These are phyloP conservation scores for mouse (Mus musculus) DNA, from an alignment of 2,113 vertebrate species.

Conservation along the genomic window GRCm39 chr14:31077501-31078000, in stretches of 20 bases:
- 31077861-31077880: background rate
- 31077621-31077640: background rate
- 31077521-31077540: background rate
- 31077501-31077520: background rate
- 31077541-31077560: background rate
- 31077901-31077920: conserved; percentile 19
- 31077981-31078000: background rate
- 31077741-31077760: too few species aligned
- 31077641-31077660: background rate
- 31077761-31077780: too few species aligned
- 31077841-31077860: too few species aligned
- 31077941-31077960: background rate
- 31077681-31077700: background rate
- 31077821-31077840: too few species aligned
- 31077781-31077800: too few species aligned
- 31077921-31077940: conserved; percentile 33
- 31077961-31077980: background rate
- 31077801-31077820: too few species aligned
- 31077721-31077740: background rate
- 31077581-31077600: background rate
- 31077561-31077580: background rate
- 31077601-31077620: background rate
- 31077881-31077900: conserved; percentile 12
- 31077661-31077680: background rate
- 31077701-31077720: background rate